Base-by-base conservation (phyloP, 2,888 invertebrate genomes). In the Drosophila longiperda region DNA sequence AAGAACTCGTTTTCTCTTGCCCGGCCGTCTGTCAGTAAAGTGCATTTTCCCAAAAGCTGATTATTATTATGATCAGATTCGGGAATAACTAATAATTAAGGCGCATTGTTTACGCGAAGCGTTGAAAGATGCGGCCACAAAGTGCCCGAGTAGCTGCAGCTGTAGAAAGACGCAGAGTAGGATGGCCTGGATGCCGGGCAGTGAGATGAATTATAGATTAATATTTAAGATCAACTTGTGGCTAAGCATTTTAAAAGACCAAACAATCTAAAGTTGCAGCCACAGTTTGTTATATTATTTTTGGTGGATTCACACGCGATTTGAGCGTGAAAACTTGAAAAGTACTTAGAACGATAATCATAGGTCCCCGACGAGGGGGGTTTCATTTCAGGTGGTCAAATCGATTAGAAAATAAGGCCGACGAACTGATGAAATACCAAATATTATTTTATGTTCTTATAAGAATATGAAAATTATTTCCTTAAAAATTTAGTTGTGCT, bases 11-110 rank as follows among this genome's bases (percentile, higher is more conserved):
- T 77, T 57, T 64, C 48, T 9, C 8, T 52, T 32, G 26, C 5
- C 52, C n/a, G 6, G 4, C 32, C 3, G 54, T 32, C 20, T 1
- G 5, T 42, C 63, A 38, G 67, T 60, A 81, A 73, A 71, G 62
- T 82, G 77, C 73, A 81, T 80, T 80, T 74, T 62, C 57, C 55
- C 34, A 42, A 70, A 74, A 61, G 71, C 63, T 62, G 77, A 77
- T 77, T 82, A 75, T 82, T 80, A 82, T 82, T 80, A 82, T 82
- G 74, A 82, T 77, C 78, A 82, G 85, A 69, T 73, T 73, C 68
- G 67, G 58, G 67, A 61, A 87, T 82, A 87, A 84, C 77, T 87
- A 84, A 82, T 83, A 83, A 83, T 83, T 83, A 83, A 84, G 87
- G 78, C 70, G 68, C 84, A 83, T 83, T 83, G 87, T 84, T 82